Base-by-base conservation (phyloP, 2,888 invertebrate species). In the Eristalis arbustorum region DNA sequence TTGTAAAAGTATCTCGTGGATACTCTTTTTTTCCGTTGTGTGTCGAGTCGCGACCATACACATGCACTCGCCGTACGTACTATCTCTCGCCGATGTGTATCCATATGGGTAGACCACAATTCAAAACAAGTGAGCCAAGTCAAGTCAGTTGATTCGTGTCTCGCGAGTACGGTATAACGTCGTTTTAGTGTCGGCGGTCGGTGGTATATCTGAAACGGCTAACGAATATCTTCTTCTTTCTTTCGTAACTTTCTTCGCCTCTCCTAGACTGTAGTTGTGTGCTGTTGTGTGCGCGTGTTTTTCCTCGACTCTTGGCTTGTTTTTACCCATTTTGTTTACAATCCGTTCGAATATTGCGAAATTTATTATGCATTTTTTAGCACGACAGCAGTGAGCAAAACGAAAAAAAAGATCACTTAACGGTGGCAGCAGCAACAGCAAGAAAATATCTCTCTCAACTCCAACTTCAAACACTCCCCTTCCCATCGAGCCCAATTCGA, bases 121-220 rank as follows among this genome's bases (percentile, higher is more conserved):
- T 84, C 75, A 83, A 88, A 89, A 83, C 89, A 89, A 89, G 89
- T 89, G 89, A 88, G 89, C 88, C 87, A 82, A 89, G 88, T 89
- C 89, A 13, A 89, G 89, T 89, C 88, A 88, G 89, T 89, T 89
- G 89, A 87, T 88, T 89, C 88, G 89, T 89, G 89, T 88, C 88
- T 84, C 61, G 89, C 88, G 88, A 87, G 84, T 84, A 84, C 84
- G 84, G 83, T 84, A 87, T 89, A 88, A 80, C 84, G 74, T 69
- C 68, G 71, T 72, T 61, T 68, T 63, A 66, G 69, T 77, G 42
- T 72, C 77, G 68, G 66, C 72, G 75, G 64, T 40, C 64, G 72
- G 71, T 66, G 34, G 23, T 72, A 34, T 76, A 84, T 72, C 56
- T 75, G 42, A 63, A 75, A 84, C 62, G 72, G 57, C 31, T 63